Percentiles rank a stretch among this genome's conserved stretches.
These are phyloP conservation scores for Eurosta solidaginis DNA, from an alignment of 1,140 invertebrate species.

Conservation along the genomic window DNA sequence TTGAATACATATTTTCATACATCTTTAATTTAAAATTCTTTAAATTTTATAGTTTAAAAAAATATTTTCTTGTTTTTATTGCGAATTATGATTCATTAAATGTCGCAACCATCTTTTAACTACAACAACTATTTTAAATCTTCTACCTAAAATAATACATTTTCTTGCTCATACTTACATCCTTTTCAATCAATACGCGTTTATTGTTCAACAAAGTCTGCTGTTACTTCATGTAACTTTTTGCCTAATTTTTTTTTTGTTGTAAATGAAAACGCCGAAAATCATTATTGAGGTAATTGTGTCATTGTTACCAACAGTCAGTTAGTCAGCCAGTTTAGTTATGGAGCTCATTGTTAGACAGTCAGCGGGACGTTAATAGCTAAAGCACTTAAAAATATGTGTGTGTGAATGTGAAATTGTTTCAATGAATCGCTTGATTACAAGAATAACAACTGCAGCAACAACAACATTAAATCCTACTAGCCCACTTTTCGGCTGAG, in stretches of 20 bases:
- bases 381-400: neutral
- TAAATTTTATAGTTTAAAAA: no score
- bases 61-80: no score
- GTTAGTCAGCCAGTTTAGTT: neutral
- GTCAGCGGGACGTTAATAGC: neutral
- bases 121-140: no score
- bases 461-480: constrained; percentile 12
- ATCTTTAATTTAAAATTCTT: no score
- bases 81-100: no score
- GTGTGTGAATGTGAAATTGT: neutral
- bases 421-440: neutral
- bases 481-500: neutral
- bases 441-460: neutral
- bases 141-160: neutral
- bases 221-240: neutral
- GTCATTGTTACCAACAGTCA: constrained; percentile 7
- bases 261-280: neutral
- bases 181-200: neutral
- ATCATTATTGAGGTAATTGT: constrained; percentile 6
- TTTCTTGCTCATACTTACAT: no score
- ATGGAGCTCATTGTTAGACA: neutral
- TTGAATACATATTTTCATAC: no score
- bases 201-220: neutral
- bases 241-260: neutral
- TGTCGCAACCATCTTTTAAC: no score